A percentile compares a stretch with the other conserved stretches of the same genome.
These are phyloP conservation scores for Coelinius sp. DNA, from an alignment of 2,888 invertebrate genomes.

Conservation along the genomic window DNA sequence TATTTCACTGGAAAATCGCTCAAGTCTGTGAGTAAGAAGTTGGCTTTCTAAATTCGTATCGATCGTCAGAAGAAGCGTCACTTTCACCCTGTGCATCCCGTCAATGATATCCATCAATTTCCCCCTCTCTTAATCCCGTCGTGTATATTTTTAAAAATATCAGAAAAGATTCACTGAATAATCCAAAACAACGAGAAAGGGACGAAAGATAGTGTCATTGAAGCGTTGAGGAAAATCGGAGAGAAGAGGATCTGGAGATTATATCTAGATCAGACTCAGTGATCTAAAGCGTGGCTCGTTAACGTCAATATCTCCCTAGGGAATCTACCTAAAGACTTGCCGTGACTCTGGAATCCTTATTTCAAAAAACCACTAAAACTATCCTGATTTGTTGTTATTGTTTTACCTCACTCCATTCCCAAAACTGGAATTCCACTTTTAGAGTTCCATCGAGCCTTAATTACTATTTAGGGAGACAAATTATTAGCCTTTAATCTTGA, in stretches of 20 bases:
- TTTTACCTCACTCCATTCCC: background rate
- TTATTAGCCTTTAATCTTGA: background rate
- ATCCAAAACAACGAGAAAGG: background rate
- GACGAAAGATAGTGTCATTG: background rate
- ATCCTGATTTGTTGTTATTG: constrained; percentile 3
- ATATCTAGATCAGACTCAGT: constrained; percentile 10
- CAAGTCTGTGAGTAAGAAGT: constrained; percentile 42
- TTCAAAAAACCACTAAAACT: background rate
- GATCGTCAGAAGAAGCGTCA: constrained; percentile 53
- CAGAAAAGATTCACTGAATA: background rate
- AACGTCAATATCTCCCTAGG: constrained; percentile 2
- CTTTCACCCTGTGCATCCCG: constrained; percentile 58
- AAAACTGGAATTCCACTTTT: background rate
- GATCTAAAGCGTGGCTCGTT: constrained; percentile 22
- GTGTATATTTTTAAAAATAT: background rate
- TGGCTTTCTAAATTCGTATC: constrained; percentile 68
- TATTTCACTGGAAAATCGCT: constrained; percentile 24
- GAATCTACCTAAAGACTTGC: constrained; percentile 6
- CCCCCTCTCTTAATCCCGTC: background rate
- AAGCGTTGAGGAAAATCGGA: background rate
- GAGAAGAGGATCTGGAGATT: background rate
- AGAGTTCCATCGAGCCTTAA: background rate
- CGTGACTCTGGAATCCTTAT: background rate
- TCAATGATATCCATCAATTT: background rate
- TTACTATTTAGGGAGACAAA: constrained; percentile 9